These are phyloP conservation scores for Coreius guichenoti DNA, from an alignment of 2,797 vertebrate species.

Conservation along the genomic window DNA sequence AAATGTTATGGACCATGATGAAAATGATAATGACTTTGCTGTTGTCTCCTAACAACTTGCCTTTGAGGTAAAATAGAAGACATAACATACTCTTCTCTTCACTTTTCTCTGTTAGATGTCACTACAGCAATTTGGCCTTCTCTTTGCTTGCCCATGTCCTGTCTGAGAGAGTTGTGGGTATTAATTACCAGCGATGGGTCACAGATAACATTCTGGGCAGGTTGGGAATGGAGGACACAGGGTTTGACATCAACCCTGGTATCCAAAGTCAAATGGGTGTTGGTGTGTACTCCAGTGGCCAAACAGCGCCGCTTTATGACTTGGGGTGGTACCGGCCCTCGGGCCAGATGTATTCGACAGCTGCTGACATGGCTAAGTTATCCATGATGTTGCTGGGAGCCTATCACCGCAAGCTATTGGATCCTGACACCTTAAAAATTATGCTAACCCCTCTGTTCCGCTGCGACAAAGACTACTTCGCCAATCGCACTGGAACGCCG, in stretches of 20 bases:
- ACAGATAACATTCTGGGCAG: conserved; percentile 88
- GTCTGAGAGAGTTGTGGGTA: conserved; percentile 79
- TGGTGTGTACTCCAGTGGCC: conserved; percentile 88
- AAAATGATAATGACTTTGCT: background rate
- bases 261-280: conserved; percentile 86
- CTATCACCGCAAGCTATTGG: conserved; percentile 84
- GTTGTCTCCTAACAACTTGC: background rate
- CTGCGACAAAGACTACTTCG: conserved; percentile 90
- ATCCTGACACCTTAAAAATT: conserved; percentile 87
- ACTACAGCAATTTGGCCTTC: conserved; percentile 95
- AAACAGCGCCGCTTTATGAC: conserved; percentile 89
- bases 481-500: conserved; percentile 90
- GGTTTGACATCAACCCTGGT: conserved; percentile 84
- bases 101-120: conserved; percentile 79
- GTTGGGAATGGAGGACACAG: conserved; percentile 92
- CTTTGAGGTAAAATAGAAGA: background rate
- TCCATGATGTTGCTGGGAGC: conserved; percentile 88
- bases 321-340: conserved; percentile 96
- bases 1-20: background rate
- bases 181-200: conserved; percentile 91
- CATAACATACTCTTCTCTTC: background rate
- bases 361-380: conserved; percentile 91
- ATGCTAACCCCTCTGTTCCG: conserved; percentile 89
- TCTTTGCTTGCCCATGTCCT: conserved; percentile 91
- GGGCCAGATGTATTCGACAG: conserved; percentile 95